A percentile compares a stretch with the other conserved stretches of the same genome.
Conservation (phyloP, 1,140 invertebrate genomes). For the Nixonia krombeini region DNA sequence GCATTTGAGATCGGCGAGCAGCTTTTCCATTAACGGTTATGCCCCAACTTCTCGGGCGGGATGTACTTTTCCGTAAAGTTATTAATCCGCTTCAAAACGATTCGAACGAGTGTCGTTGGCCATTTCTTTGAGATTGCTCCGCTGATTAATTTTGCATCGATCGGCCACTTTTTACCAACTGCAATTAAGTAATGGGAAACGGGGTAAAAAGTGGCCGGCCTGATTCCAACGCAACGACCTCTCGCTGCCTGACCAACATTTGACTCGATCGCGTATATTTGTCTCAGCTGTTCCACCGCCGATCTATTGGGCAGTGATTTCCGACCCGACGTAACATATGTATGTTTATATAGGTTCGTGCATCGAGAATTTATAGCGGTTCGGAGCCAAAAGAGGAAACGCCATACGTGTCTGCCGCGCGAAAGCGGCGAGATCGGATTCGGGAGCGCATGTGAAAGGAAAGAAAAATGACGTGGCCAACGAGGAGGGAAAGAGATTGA, state of each 20-base stretch:
- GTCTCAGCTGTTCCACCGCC: neutral
- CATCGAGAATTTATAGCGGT: constrained; percentile 34
- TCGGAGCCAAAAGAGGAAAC: constrained; percentile 34
- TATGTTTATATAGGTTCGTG: constrained; percentile 37
- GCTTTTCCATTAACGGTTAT: neutral
- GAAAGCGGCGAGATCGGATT: constrained; percentile 4
- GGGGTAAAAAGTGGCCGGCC: no score
- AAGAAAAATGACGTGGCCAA: constrained; percentile 18
- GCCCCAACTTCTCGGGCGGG: no score
- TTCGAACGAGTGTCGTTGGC: no score
- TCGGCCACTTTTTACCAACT: no score
- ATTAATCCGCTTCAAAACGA: no score
- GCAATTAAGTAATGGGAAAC: no score
- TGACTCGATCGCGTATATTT: constrained; percentile 12
- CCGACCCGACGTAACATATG: constrained; percentile 30
- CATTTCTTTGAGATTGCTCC: no score
- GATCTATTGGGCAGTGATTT: constrained; percentile 28
- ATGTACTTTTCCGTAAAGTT: no score
- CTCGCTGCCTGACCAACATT: neutral
- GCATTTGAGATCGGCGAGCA: no score
- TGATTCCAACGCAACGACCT: no score
- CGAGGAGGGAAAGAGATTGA: constrained; percentile 9
- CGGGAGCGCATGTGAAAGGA: constrained; percentile 10
- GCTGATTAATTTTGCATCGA: no score
- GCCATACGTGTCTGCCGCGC: constrained; percentile 25